Base-by-base conservation (phyloP, 1,140 invertebrate species). In the Mizuhopecten yessoensis region DNA sequence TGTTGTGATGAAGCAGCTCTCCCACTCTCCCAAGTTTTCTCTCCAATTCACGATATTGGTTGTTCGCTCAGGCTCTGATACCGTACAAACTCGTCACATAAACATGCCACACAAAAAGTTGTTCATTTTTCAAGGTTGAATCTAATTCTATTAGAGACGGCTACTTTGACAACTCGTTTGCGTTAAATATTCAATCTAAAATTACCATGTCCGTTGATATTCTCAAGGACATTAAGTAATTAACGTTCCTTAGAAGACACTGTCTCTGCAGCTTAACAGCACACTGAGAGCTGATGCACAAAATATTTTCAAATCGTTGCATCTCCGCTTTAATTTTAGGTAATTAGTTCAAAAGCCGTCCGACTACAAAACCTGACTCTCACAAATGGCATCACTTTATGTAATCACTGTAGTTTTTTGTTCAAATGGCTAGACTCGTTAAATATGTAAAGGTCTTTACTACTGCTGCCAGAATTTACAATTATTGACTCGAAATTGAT, bases 141-240 rank as follows among this genome's bases (percentile, higher is more conserved):
- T 29, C 23, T 75, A 29, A 75, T 75, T 75, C 57, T 29, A 75
- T 75, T n/a, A 29, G 23, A 29, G 57, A n/a, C n/a, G 7, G 57
- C 23, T 45, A 29, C 23, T n/a, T 17, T 75, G n/a, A 75, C n/a
- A 29, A 29, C 57, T 75, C 57, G 0, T 75, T 75, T 29, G 29
- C 57, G 29, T 75, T 75, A 75, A 75, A 75, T 75, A 75, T 75
- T 75, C 57, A 75, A 75, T 75, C 57, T 17, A 75, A 7, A 75
- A 75, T 3, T 75, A 75, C n/a, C 57, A 75, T 29, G n/a, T 75
- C 57, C 57, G 11, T 7, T 29, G 57, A 75, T 75, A 7, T 75
- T 29, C 57, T n/a, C 57, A 75, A 75, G 57, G 57, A 29, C n/a
- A 29, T 75, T 75, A n/a, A 75, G 57, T 75, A 75, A 75, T 75